These are phyloP conservation scores for Xenopus tropicalis DNA, from an alignment of 2,113 vertebrate genomes.

Conservation along the genomic window DNA sequence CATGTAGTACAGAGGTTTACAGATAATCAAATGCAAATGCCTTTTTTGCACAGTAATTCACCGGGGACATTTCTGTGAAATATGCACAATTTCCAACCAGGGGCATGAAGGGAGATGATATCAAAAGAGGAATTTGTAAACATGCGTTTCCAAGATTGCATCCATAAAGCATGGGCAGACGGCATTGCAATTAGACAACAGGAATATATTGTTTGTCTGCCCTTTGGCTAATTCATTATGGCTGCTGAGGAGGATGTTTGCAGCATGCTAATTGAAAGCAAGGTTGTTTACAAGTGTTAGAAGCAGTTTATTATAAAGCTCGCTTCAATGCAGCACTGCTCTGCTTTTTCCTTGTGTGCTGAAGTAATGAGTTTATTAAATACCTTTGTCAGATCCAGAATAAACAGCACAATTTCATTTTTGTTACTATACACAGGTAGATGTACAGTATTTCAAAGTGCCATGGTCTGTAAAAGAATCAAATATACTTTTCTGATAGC, in stretches of 20 bases:
- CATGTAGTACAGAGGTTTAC: constrained; percentile 12
- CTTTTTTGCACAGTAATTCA: constrained; percentile 30
- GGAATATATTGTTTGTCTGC: constrained; percentile 45
- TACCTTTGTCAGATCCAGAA: not conserved
- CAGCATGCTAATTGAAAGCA: constrained; percentile 37
- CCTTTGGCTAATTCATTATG: constrained; percentile 46
- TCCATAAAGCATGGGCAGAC: constrained; percentile 45
- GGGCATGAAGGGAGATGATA: constrained; percentile 23
- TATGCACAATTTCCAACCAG: constrained; percentile 32
- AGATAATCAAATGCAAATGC: constrained; percentile 24
- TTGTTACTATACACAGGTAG: too few relatives aligned
- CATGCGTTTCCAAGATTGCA: constrained; percentile 43
- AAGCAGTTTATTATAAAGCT: constrained; percentile 16
- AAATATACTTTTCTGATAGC: too few relatives aligned
- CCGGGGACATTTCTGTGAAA: constrained; percentile 38
- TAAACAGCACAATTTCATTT: too few relatives aligned
- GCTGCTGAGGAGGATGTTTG: constrained; percentile 35
- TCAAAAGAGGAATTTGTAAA: constrained; percentile 41
- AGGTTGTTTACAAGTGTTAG: constrained; percentile 31
- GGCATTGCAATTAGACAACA: constrained; percentile 46
- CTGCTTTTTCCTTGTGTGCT: constrained; percentile 5
- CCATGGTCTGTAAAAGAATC: too few relatives aligned
- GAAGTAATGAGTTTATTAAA: constrained; percentile 17
- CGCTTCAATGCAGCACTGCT: not conserved
- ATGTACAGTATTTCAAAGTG: too few relatives aligned